These are phyloP conservation scores for Platerodrilus igneus DNA, from an alignment of 2,888 invertebrate genomes.

Conservation along the genomic window DNA sequence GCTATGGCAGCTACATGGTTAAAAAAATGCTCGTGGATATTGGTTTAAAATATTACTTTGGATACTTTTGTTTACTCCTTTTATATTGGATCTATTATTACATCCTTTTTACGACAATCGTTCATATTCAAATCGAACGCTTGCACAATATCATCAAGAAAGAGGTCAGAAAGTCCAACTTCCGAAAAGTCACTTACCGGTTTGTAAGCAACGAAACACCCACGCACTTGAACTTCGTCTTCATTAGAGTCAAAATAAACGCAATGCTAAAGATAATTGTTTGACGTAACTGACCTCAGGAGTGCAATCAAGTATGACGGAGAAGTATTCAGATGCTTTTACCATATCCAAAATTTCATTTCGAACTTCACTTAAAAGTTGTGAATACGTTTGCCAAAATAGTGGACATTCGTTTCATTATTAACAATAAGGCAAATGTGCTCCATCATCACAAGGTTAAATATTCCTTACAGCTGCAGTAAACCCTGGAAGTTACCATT, in stretches of 20 bases:
- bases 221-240: conserved; percentile 7
- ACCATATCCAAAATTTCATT: conserved; percentile 6
- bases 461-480: conserved; percentile 8
- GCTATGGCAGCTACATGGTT: conserved; percentile 15
- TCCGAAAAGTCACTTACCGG: conserved; percentile 9
- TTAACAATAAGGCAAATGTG: conserved; percentile 2
- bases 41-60: conserved; percentile 21
- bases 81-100: conserved; percentile 27
- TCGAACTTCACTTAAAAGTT: conserved; percentile 8
- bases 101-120: conserved; percentile 6
- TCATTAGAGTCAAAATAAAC: conserved; percentile 20
- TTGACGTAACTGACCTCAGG: conserved; percentile 6
- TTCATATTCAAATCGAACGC: conserved; percentile 8
- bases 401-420: conserved; percentile 6
- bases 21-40: conserved; percentile 24
- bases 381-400: conserved; percentile 10
- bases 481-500: conserved; percentile 9
- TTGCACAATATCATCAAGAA: conserved; percentile 9
- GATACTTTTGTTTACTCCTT: conserved; percentile 20
- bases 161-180: conserved; percentile 7
- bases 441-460: conserved; percentile 6
- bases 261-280: conserved; percentile 10
- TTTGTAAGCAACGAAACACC: conserved; percentile 12
- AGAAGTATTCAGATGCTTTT: conserved; percentile 6
- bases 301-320: conserved; percentile 8